These are phyloP conservation scores for Lithophane ornitopus DNA, from an alignment of 2,888 invertebrate genomes.

Conservation along the genomic window DNA sequence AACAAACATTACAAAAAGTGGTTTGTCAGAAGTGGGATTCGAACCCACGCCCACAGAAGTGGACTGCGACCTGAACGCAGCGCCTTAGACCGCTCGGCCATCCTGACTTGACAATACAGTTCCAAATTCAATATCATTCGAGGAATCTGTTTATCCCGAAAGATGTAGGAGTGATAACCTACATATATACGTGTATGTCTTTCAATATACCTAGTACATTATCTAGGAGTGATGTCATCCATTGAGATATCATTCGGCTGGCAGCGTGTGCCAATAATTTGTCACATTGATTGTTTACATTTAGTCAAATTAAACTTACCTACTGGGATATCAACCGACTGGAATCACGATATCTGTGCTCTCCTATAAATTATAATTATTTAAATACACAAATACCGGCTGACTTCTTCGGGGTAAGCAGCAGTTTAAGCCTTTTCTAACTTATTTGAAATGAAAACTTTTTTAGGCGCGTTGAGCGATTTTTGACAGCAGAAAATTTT, in stretches of 20 bases:
- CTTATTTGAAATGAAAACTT: background rate
- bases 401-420: background rate
- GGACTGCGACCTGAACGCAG: conserved; percentile 59
- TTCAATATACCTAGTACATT: background rate
- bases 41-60: conserved; percentile 59
- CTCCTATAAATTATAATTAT: background rate
- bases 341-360: background rate
- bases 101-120: rapidly evolving
- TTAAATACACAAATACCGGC: background rate
- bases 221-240: conserved; percentile 23
- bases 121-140: conserved; percentile 42
- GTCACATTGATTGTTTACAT: conserved; percentile 27
- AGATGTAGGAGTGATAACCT: background rate
- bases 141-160: background rate
- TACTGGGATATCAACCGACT: background rate
- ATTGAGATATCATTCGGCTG: conserved; percentile 18
- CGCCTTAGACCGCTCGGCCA: conserved; percentile 59
- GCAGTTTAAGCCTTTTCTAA: background rate
- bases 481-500: background rate
- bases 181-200: background rate
- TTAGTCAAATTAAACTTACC: conserved; percentile 1
- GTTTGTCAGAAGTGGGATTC: conserved; percentile 55
- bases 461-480: background rate
- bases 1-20: conserved; percentile 12
- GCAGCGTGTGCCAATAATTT: conserved; percentile 9